These are phyloP conservation scores for Caligus rogercresseyi DNA, from an alignment of 1,140 invertebrate genomes.

Conservation along the genomic window DNA sequence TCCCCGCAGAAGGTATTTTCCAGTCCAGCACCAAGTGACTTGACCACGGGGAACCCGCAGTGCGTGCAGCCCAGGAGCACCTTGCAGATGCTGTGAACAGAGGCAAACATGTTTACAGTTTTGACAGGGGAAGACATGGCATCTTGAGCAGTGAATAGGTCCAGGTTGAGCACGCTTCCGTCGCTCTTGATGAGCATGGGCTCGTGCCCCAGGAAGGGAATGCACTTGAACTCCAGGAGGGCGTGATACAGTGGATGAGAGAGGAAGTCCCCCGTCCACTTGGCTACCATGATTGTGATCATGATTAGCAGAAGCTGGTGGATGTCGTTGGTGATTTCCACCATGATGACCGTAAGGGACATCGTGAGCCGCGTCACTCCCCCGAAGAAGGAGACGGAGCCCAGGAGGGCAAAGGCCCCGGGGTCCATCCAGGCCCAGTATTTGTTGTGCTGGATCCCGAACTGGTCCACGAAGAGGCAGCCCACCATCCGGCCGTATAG, in stretches of 20 bases:
- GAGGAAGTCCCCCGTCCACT: slow-evolving; percentile 32
- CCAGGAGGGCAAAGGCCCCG: slow-evolving; percentile 32
- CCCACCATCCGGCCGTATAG: slow-evolving; percentile 33
- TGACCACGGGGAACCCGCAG: slow-evolving; percentile 19
- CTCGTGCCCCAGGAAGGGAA: slow-evolving; percentile 31
- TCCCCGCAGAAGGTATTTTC: slow-evolving; percentile 20
- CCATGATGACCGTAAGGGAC: slow-evolving; percentile 31
- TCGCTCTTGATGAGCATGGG: slow-evolving; percentile 28
- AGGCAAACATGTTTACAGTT: slow-evolving; percentile 26
- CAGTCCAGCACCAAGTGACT: slow-evolving; percentile 10
- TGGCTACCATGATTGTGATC: slow-evolving; percentile 32
- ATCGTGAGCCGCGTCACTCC: slow-evolving; percentile 33
- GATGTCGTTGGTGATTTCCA: slow-evolving; percentile 35
- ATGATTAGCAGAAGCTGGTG: slow-evolving; percentile 33
- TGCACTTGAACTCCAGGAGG: slow-evolving; percentile 33
- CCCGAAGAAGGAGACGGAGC: slow-evolving; percentile 33
- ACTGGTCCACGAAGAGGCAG: slow-evolving; percentile 28
- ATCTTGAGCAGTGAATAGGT: slow-evolving; percentile 29
- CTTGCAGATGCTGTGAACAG: slow-evolving; percentile 27
- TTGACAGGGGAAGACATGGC: slow-evolving; percentile 30
- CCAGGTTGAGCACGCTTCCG: slow-evolving; percentile 29
- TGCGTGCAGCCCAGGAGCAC: slow-evolving; percentile 27
- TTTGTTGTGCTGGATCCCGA: slow-evolving; percentile 25
- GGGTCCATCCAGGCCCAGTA: slow-evolving; percentile 34
- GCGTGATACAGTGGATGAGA: slow-evolving; percentile 34